Conservation (phyloP, 2,113 vertebrate species). For the Erinaceus europaeus region DNA sequence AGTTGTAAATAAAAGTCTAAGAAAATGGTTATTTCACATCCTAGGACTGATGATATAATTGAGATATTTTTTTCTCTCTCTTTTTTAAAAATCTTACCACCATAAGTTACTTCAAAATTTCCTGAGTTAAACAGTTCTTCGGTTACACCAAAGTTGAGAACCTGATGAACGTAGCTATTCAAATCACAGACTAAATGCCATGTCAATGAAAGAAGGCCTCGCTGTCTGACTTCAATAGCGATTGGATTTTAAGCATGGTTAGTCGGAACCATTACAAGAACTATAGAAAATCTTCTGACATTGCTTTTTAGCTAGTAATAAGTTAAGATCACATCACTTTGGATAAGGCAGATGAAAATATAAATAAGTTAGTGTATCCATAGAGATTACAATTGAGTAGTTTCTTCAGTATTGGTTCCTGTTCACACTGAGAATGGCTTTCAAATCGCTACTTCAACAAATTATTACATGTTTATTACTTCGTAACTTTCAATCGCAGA, state of each 20-base stretch:
- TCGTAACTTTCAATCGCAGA: conserved; percentile 50
- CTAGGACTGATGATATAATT: conserved; percentile 43
- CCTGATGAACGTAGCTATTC: conserved; percentile 66
- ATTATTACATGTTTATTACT: conserved; percentile 69
- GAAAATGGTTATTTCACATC: conserved; percentile 47
- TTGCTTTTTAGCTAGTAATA: conserved; percentile 65
- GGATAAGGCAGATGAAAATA: conserved; percentile 76
- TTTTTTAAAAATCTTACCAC: too few relatives aligned
- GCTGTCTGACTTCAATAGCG: conserved; percentile 77
- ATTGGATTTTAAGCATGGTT: conserved; percentile 76
- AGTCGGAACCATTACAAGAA: conserved; percentile 65
- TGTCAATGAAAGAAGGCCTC: conserved; percentile 66
- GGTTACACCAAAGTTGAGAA: conserved; percentile 70
- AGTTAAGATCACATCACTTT: conserved; percentile 72
- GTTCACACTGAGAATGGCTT: conserved; percentile 56
- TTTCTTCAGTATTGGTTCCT: conserved; percentile 74
- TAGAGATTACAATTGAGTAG: conserved; percentile 70
- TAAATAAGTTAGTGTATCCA: conserved; percentile 69
- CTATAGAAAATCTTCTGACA: conserved; percentile 58
- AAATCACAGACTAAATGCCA: conserved; percentile 71
- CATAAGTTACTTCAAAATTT: conserved; percentile 61
- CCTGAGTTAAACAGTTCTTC: conserved; percentile 67
- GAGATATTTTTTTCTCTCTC: conserved; percentile 64
- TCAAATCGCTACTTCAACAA: conserved; percentile 72
- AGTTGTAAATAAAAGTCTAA: conserved; percentile 64